These are phyloP conservation scores for Liasis olivaceus DNA, from an alignment of 2,797 vertebrate species.

Conservation along the genomic window DNA sequence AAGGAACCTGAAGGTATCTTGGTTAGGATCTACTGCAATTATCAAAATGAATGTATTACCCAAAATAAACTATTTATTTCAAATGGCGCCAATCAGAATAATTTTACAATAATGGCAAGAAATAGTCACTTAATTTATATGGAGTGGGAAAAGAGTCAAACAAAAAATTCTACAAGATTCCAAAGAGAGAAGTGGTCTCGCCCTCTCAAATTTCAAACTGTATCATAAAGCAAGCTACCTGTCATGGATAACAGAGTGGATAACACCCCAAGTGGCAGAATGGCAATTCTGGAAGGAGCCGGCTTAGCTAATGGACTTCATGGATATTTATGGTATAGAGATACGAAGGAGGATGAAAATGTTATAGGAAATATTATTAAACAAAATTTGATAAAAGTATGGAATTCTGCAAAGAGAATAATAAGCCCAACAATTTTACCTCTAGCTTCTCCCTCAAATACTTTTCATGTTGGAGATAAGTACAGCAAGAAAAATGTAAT, in stretches of 20 bases:
- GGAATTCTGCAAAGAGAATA: background rate
- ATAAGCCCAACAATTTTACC: background rate
- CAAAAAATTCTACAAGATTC: background rate
- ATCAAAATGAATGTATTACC: background rate
- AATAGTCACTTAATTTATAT: background rate
- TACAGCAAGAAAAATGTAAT: background rate
- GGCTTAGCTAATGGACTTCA: background rate
- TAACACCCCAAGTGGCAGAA: background rate
- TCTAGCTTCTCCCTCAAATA: background rate
- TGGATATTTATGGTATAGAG: background rate
- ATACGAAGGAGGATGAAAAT: background rate
- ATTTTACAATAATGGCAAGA: background rate
- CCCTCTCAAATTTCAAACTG: background rate
- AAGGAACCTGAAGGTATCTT: background rate
- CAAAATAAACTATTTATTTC: background rate
- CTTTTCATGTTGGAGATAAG: background rate
- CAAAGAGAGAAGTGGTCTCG: background rate
- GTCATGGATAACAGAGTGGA: background rate
- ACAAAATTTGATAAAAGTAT: background rate
- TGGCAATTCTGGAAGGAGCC: background rate
- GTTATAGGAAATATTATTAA: background rate
- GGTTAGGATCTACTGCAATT: background rate
- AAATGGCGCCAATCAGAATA: background rate
- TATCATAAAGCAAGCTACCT: background rate
- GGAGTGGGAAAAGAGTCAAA: background rate